Percentiles rank a stretch among this genome's conserved stretches.
phyloP scores from a whole-genome alignment of 2,797 vertebrate species.

The Galago senegalensis region DNA sequence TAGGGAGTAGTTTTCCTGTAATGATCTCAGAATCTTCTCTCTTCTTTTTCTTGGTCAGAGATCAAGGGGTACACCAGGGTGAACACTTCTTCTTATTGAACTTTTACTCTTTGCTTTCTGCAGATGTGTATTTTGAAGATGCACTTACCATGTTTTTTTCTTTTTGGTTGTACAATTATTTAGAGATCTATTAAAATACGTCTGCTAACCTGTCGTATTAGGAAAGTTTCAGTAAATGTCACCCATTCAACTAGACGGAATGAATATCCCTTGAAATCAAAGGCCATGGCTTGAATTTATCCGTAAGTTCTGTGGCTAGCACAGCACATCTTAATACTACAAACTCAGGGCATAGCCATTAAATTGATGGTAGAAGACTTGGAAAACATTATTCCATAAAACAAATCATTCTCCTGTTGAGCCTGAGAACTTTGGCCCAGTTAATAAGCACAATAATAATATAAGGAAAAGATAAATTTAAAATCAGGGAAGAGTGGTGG shows the following conservation, averaged over 20 bases:
- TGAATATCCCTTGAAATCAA: constrained; percentile 37
- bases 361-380: constrained; percentile 11
- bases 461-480: constrained; percentile 33
- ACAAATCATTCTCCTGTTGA: background rate
- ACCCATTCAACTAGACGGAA: background rate
- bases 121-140: constrained; percentile 54
- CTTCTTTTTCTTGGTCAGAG: constrained; percentile 79
- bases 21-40: constrained; percentile 71
- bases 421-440: background rate
- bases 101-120: constrained; percentile 61
- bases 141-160: background rate
- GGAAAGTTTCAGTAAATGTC: constrained; percentile 54
- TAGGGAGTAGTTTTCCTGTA: constrained; percentile 69
- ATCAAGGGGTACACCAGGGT: constrained; percentile 78
- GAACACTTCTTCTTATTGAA: constrained; percentile 57
- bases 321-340: background rate
- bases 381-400: background rate
- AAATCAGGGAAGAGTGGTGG: constrained; percentile 1
- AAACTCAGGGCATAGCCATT: background rate
- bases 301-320: background rate
- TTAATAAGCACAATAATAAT: background rate
- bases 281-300: background rate
- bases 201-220: background rate
- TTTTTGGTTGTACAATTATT: constrained; percentile 38
- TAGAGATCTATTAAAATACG: constrained; percentile 39